These are phyloP conservation scores for Lucilia cuprina DNA, from an alignment of 1,140 invertebrate genomes.

Conservation along the genomic window DNA sequence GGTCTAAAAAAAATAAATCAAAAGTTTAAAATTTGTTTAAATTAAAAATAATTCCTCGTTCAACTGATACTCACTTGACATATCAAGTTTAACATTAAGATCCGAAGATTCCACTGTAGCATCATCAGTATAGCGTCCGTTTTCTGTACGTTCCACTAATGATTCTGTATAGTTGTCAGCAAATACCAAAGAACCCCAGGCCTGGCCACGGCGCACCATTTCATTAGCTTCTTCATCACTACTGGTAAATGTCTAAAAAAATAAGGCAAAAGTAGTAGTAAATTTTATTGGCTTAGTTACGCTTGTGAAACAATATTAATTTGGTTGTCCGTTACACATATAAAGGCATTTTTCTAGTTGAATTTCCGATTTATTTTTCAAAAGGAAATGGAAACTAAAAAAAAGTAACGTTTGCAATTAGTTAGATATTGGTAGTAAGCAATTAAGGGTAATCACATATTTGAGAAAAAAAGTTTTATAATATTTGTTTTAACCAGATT, in stretches of 20 bases:
- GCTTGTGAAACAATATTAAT: not conserved
- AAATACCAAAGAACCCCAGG: constrained; percentile 85
- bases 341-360: too few species aligned
- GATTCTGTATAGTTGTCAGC: constrained; percentile 82
- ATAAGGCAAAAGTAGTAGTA: not conserved
- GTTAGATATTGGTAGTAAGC: not conserved
- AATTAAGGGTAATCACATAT: not conserved
- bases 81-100: constrained; percentile 83
- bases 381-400: not conserved
- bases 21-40: not conserved
- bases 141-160: constrained; percentile 73
- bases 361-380: too few species aligned
- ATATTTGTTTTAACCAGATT: too few species aligned
- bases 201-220: constrained; percentile 76
- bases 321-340: not conserved
- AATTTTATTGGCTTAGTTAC: not conserved
- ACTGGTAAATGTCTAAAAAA: constrained; percentile 63
- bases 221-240: constrained; percentile 68
- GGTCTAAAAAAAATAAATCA: constrained; percentile 72
- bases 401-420: not conserved
- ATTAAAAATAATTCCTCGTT: not conserved
- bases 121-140: constrained; percentile 73
- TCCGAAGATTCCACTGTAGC: constrained; percentile 76
- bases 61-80: constrained; percentile 78
- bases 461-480: too few species aligned